Conservation (phyloP, 2,888 invertebrate species). For the Halictus ligatus region DNA sequence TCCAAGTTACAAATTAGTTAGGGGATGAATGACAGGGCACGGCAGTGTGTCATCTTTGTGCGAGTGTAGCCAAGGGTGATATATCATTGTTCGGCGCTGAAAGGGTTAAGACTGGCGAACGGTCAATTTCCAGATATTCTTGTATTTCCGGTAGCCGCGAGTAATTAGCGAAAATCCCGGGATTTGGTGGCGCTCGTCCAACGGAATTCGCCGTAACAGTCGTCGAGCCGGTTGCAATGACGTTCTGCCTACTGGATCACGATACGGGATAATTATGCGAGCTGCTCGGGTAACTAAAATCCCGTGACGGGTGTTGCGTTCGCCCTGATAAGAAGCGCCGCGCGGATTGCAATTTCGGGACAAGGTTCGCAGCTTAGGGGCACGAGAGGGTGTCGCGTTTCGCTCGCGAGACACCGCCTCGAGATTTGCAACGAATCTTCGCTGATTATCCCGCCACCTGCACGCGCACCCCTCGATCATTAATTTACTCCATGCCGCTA, state of each 20-base stretch:
- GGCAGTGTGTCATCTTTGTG: background rate
- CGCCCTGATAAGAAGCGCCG: background rate
- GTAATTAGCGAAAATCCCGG: background rate
- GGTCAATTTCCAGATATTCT: background rate
- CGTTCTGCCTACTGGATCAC: background rate
- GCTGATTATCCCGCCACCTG: background rate
- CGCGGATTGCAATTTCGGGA: slow-evolving; percentile 1
- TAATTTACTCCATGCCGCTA: background rate
- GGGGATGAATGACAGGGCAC: background rate
- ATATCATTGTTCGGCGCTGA: background rate
- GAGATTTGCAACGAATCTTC: background rate
- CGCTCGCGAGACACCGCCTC: background rate
- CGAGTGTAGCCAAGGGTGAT: background rate
- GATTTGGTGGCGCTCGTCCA: background rate
- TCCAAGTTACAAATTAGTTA: too few species aligned
- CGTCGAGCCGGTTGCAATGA: background rate
- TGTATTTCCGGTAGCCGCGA: background rate
- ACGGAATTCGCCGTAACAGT: background rate
- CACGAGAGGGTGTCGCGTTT: background rate
- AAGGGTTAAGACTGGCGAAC: background rate
- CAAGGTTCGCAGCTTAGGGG: background rate
- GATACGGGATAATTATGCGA: background rate
- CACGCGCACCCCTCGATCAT: background rate
- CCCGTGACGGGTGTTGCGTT: background rate
- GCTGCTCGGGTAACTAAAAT: background rate